These are phyloP conservation scores for Marisa cornuarietis DNA, from an alignment of 1,140 invertebrate genomes.

Conservation along the genomic window DNA sequence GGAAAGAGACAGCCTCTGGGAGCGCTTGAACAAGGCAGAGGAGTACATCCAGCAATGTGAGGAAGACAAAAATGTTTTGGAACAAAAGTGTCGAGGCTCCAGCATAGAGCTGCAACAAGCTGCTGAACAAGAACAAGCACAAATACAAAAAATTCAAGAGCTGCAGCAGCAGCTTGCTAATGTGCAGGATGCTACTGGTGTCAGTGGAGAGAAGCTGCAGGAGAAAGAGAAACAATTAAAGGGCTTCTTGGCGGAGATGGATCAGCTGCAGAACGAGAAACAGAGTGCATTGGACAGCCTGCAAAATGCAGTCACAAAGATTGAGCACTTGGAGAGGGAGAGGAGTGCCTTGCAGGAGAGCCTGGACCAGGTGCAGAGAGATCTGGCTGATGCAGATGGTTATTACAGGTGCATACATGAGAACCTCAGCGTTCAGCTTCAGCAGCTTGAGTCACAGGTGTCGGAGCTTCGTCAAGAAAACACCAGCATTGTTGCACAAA, in stretches of 20 bases:
- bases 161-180: neutral
- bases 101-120: slow-evolving; percentile 9
- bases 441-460: slow-evolving; percentile 12
- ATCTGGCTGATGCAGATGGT: slow-evolving; percentile 18
- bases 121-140: slow-evolving; percentile 9
- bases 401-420: slow-evolving; percentile 14
- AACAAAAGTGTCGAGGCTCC: slow-evolving; percentile 1
- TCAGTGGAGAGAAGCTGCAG: neutral
- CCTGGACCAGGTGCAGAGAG: slow-evolving; percentile 16
- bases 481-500: neutral
- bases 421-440: slow-evolving; percentile 8
- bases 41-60: neutral
- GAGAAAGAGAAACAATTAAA: neutral
- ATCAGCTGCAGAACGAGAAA: neutral
- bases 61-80: slow-evolving; percentile 12
- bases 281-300: neutral
- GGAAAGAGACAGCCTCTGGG: slow-evolving; percentile 15
- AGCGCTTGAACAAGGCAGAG: slow-evolving; percentile 13
- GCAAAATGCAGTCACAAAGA: neutral
- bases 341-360: neutral
- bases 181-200: neutral
- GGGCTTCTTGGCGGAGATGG: neutral
- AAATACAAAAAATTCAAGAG: neutral
- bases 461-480: slow-evolving; percentile 20
- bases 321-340: slow-evolving; percentile 11